phyloP scores from a whole-genome alignment of 2,113 vertebrate genomes.

The Indicator maculatus region DNA sequence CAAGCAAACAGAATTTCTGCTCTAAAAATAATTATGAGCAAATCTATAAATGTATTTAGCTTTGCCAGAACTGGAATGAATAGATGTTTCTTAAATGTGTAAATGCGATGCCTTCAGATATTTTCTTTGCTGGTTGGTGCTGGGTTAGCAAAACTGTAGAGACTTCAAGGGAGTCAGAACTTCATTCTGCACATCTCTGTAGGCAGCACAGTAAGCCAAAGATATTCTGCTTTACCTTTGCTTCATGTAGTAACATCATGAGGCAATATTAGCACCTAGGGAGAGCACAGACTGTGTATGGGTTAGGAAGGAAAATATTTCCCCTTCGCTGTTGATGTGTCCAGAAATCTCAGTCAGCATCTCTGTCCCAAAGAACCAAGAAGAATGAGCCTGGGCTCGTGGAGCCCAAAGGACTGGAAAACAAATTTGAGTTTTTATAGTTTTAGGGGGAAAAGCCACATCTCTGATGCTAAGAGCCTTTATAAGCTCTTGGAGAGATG shows the following conservation, averaged over 20 bases:
- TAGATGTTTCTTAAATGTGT: background rate
- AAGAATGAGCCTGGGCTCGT: background rate
- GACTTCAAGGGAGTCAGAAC: background rate
- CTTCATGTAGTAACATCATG: background rate
- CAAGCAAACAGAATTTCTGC: constrained; percentile 63
- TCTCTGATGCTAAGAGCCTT: background rate
- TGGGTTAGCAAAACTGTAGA: background rate
- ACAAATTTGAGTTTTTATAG: background rate
- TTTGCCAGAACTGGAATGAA: constrained; percentile 33
- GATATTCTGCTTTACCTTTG: background rate
- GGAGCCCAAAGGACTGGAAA: background rate
- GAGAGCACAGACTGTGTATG: background rate
- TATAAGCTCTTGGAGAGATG: background rate
- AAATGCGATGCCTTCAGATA: constrained; percentile 4
- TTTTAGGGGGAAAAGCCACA: background rate
- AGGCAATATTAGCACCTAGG: background rate
- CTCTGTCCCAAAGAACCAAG: background rate
- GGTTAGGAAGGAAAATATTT: background rate
- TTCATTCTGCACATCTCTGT: background rate
- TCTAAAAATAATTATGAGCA: constrained; percentile 61
- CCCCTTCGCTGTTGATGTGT: background rate
- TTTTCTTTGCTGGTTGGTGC: background rate
- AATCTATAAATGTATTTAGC: constrained; percentile 36
- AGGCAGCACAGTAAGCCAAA: background rate
- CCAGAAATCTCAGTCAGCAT: background rate